phyloP scores from a whole-genome alignment of 2,888 invertebrate species.

The Epistrophella euchroma region DNA sequence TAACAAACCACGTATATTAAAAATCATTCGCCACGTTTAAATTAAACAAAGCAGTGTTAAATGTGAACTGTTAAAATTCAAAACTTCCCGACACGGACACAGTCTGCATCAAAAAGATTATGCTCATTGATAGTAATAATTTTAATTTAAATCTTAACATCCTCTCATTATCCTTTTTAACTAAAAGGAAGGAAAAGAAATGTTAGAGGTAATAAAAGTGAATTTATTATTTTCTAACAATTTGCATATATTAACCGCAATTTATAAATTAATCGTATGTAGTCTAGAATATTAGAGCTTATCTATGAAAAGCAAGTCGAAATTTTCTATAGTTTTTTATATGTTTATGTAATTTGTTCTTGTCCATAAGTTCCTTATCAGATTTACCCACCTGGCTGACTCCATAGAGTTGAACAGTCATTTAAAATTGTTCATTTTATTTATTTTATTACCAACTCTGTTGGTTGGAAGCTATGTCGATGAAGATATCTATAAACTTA shows the following conservation, averaged over 20 bases:
- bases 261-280: constrained; percentile 12
- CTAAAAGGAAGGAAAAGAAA: too few species aligned
- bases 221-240: not conserved
- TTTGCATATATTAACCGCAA: constrained; percentile 6
- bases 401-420: not conserved
- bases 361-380: not conserved
- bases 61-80: too few species aligned
- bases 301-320: not conserved
- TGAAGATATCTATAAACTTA: not conserved
- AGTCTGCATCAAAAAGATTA: too few species aligned
- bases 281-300: not conserved
- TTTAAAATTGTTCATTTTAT: constrained; percentile 33
- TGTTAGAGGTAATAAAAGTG: too few species aligned
- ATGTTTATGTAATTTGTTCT: not conserved
- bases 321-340: not conserved
- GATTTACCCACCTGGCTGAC: not conserved
- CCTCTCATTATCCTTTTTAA: too few species aligned
- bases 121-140: too few species aligned
- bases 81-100: too few species aligned
- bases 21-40: too few species aligned
- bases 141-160: too few species aligned
- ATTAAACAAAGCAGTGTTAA: too few species aligned
- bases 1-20: too few species aligned
- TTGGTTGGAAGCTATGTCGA: too few species aligned
- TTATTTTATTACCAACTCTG: not conserved